phyloP scores from a whole-genome alignment of 1,140 invertebrate species.

The Zeugodacus cucurbitae region DNA sequence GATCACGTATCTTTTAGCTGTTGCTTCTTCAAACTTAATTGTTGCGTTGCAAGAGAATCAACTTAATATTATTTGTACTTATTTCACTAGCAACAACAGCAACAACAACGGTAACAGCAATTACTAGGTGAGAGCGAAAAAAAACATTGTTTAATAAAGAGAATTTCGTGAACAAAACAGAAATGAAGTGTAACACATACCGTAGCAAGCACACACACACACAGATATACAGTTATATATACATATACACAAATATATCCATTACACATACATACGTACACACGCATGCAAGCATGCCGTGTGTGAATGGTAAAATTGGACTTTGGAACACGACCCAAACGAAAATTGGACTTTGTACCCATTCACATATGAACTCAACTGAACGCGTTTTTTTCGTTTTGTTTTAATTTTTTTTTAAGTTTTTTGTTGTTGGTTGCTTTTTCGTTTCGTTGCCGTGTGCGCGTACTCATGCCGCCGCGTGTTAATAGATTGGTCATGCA shows the following conservation, averaged over 20 bases:
- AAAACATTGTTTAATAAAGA: constrained; percentile 32
- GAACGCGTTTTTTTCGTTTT: constrained; percentile 12
- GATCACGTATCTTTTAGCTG: not conserved
- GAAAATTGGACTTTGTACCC: constrained; percentile 66
- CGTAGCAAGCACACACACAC: not conserved
- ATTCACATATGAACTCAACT: constrained; percentile 47
- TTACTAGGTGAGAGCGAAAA: not conserved
- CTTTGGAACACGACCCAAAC: constrained; percentile 59
- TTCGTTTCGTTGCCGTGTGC: constrained; percentile 5
- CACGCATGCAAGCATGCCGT: not conserved
- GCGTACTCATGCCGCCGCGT: not conserved
- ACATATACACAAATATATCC: not conserved
- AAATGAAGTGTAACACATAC: constrained; percentile 30
- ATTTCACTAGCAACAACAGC: constrained; percentile 4
- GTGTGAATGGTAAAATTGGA: constrained; percentile 50
- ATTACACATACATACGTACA: not conserved
- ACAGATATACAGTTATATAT: not conserved
- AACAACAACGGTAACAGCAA: not conserved
- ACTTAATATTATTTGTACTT: not conserved
- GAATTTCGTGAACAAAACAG: constrained; percentile 41
- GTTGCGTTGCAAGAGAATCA: not conserved
- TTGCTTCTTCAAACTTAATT: not conserved
- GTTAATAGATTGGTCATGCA: not conserved
- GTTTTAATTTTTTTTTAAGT: not conserved
- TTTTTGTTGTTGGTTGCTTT: not conserved